Base-by-base conservation (phyloP, 2,888 invertebrate species). In the Metallyticus violacea region DNA sequence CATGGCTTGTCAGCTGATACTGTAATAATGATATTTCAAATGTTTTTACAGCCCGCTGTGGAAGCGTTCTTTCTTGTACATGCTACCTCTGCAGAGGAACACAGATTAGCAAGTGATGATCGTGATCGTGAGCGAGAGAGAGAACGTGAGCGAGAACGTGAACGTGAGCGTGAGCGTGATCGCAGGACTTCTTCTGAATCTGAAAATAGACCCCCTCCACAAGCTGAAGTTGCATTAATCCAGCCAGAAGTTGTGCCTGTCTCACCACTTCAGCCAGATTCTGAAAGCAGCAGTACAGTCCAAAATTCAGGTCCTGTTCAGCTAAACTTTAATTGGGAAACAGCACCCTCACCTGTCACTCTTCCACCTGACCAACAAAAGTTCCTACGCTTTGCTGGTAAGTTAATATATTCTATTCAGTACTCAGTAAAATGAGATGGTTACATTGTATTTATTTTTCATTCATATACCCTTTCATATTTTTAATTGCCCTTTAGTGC, bases 61-160 rank as follows among this genome's bases (percentile, higher is more conserved):
- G 97, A 98, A 92, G 97, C 97, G 15, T 98, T 98, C 93, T 98
- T 98, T 93, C 92, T 97, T 86, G 97, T 97, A 2, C 97, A 97
- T 91, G 96, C 97, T 26, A 95, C 95, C 89, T 91, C 93, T 88
- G 92, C 85, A 29, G 88, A 88, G 29, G 88, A 88, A 76, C 86
- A 80, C 26, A 76, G 77, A 9, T 25, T 83, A 7, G 83, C 83
- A 26, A 25, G 29, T 29, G 77, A 81, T 30, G 85, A 76, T 1
- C 78, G 30, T 15, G 80, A 79, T 26, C 26, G 26, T 27, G 25
- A 81, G n/a, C 9, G 82, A n/a, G 26, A 26, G 1, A 25, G 26
- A 25, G 40, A 25, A 2, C 26, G 62, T 82, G 26, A 26, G 7
- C 28, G 27, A 15, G 7, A 81, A 27, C 81, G 28, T 81, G 28